Evolutionary conservation across 2,797 vertebrate species (phyloP), one percentile per base, ranked within the genome.

Genomic region (Sebastes itinus): DNA sequence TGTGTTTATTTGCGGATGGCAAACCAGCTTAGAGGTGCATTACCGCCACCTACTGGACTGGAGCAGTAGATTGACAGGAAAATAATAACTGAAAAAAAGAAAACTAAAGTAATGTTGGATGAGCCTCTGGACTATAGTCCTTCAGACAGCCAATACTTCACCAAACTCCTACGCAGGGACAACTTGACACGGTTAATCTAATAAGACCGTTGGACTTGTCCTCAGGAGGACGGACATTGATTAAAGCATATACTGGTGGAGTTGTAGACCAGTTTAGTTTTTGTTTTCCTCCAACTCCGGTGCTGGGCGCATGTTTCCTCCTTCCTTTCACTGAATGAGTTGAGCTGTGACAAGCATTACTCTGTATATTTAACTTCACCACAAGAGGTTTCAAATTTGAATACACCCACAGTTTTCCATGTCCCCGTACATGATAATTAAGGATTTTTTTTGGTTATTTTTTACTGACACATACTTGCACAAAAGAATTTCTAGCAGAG

Each of bases 301-400:
- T 33, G 46, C 18, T 0, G 0, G 38, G 22, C 2, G 1, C 55
- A 35, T 46, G 56, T 74, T 62, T 33, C 67, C 64, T 78, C 62
- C 67, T 65, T 74, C 64, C 14, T 66, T 54, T 33, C 18, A 25
- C 49, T 33, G 27, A 14, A 55, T 30, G 66, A 72, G 14, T 46
- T 30, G 7, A 70, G 68, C 28, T 66, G 56, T 59, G 61, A 18
- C 14, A 60, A 49, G 55, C 64, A 49, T 55, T 32, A 67, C 30
- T n/a, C 3, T 49, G 10, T 59, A 72, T 61, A 77, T 81, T 64
- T 66, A 72, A 58, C 52, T 76, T 72, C 28, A 54, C 32, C 72
- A 76, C 59, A 32, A 74, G 71, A 70, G 27, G 20, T 61, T 80
- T 74, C 23, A 71, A 30, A 78, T 82, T 62, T 76, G 25, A 79